These are phyloP conservation scores for Branchinecta lindahli DNA, from an alignment of 1,140 invertebrate species.

Conservation along the genomic window DNA sequence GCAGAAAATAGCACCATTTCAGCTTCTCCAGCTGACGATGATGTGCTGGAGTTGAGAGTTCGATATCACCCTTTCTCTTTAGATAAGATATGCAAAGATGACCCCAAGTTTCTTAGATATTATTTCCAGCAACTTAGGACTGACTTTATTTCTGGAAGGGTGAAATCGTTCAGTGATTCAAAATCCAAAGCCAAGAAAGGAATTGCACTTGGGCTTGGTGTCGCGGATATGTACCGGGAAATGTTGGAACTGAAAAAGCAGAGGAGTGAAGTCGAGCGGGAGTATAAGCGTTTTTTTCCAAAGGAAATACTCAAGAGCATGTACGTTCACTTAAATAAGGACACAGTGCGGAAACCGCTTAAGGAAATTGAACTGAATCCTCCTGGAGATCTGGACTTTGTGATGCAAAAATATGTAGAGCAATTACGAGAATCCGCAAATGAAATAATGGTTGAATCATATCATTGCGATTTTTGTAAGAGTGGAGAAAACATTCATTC, in stretches of 20 bases:
- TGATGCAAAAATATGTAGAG: neutral
- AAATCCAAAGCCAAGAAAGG: neutral
- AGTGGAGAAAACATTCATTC: neutral
- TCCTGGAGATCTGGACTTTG: neutral
- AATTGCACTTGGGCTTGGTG: neutral
- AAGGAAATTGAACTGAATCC: neutral
- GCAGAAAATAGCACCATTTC: neutral
- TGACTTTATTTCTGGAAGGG: neutral
- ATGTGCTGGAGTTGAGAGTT: neutral
- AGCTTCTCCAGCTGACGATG: neutral
- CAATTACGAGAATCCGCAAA: neutral
- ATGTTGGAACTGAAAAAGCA: neutral
- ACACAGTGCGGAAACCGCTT: neutral
- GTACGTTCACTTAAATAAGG: neutral
- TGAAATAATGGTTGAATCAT: neutral
- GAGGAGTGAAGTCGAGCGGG: neutral
- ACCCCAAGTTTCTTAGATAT: neutral
- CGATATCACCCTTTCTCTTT: neutral
- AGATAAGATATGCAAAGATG: neutral
- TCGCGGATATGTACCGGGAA: slow-evolving; percentile 2
- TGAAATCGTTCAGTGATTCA: neutral
- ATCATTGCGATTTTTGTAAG: neutral
- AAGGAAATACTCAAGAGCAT: neutral
- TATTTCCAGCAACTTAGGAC: neutral
- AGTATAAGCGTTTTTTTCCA: neutral